Evolutionary conservation across 2,888 invertebrate species (phyloP), one percentile per base, ranked within the genome.

Genomic region (Margaritifera margaritifera): DNA sequence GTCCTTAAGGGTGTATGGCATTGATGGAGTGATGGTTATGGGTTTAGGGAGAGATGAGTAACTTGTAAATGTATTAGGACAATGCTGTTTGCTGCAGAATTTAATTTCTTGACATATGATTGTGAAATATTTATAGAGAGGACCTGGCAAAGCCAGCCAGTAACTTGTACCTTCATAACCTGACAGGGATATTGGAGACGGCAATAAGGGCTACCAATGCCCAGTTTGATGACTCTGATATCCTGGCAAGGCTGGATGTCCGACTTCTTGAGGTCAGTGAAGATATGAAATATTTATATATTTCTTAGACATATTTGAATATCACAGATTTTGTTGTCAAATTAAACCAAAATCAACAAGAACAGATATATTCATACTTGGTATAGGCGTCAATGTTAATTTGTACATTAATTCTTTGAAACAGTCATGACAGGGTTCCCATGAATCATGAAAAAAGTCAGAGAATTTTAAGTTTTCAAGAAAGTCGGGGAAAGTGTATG

Each of bases 171-270:
- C 94, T 95, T 19, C 97, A 97, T 90, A 96, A 96, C 87, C 92
- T 98, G 78, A 94, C 89, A 52, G 90, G 90, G 4, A 89, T 90
- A 52, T 79, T 91, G 65, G 91, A 91, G 81, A 89, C 90, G 22
- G 91, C 91, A 15, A 89, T 91, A 53, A 81, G 97, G 80, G 95
- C 95, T 50, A 98, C 98, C 20, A 97, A 97, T 90, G 96, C 97
- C 20, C 97, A 97, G 91, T 96, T 94, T 90, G 97, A 98, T 87
- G 96, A 96, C 87, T 93, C 94, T 54, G 97, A 98, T 88, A 95
- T 98, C 63, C 92, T 98, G 20, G 94, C 94, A 81, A 92, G 97
- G 24, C 91, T 99, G 52, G 96, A 97, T 90, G 95, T 97, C 66
- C 93, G 94, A 81, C 91, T 95, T 27, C 89, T 94, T 59, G 92